Evolutionary conservation across 2,888 invertebrate species (phyloP), one percentile per base, ranked within the genome.

Genomic region (Lypha dubia): DNA sequence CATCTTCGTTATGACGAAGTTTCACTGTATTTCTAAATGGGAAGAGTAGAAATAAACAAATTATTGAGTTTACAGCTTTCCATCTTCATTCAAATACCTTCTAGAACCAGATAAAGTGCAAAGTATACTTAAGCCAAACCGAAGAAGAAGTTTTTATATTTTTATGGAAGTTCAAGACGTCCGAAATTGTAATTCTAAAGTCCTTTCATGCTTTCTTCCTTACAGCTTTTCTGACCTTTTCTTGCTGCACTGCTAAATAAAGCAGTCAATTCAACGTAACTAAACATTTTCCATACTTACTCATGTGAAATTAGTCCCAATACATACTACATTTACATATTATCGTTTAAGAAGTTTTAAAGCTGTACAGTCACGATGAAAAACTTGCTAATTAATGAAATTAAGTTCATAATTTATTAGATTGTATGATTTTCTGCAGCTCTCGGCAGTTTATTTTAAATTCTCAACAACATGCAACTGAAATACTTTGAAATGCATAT

Each of bases 401-500:
- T 41, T 44, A 22, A 62, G 38, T 15, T 22, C 22, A 20, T 38
- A 20, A 2, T 38, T 44, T 24, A 13, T n/a, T 44, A 24, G 15
- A 28, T 15, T 7, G 60, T 22, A 62, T 38, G 41, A 13, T 15
- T 28, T 17, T 49, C 20, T 17, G 11, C 13, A 32, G 13, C 17
- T 32, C 32, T 13, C 11, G 41, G 20, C 41, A 15, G 32, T 3
- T 51, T 53, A 51, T 24, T 38, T 46, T 9, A 22, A 35, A 35
- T 73, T 60, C 35, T 22, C 22, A 35, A 13, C 13, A 62, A 15
- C 60, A 24, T 17, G 7, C 58, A 15, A 49, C 22, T 13, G 22
- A 63, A 49, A 20, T 53, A 5, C 63, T 65, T 63, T 71, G 17
- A 56, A 73, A 44, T n/a, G n/a, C n/a, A n/a, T 41, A 20, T 56